Base-by-base conservation (phyloP, 1,140 invertebrate species). In the Sweltsa coloradensis region DNA sequence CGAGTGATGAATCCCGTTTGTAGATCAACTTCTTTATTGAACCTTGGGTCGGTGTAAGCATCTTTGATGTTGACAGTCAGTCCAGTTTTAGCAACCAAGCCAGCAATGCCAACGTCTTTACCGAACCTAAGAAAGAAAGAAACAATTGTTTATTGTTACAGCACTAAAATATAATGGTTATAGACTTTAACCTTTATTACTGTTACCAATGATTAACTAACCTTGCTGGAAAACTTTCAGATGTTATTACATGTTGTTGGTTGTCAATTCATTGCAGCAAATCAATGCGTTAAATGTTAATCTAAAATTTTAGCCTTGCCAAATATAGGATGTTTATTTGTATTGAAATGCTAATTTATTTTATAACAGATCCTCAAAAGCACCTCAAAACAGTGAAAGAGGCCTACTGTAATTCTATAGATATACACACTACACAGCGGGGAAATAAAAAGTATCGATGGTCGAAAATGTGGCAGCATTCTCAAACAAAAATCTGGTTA, bases 1-100 rank as follows among this genome's bases (percentile, higher is more conserved):
- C 70, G 60, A 1, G 70, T 70, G 3, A 73, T 68, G 3, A 63
- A 65, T 3, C 69, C 68, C 1, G 67, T 67, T 5, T 65, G 64
- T 3, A 61, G 56, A 36, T 73, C 70, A 5, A 71, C 60, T 49
- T 73, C 68, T 24, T 66, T 68, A 22, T 55, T 53, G 52, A 74
- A 74, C 3, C 71, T 57, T 0, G 59, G 54, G 55, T 75, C 73
- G 24, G 57, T 61, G 52, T 69, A 73, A 4, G 68, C 66, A 50
- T 75, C 69, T 11, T 58, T 57, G 0, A 75, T 56, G 49, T 74
- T 75, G 0, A 74, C 53, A 0, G 54, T 48, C 21, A 60, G 45
- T 0, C 68, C 68, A 0, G 65, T 69, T 13, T 62, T 55, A 0
- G 69, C 70, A 1, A 72, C 72, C 0, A 65, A 45, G 7, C 66